Evolutionary conservation across 2,797 vertebrate species (phyloP).

Genomic region (Atherinosoma microstoma): DNA sequence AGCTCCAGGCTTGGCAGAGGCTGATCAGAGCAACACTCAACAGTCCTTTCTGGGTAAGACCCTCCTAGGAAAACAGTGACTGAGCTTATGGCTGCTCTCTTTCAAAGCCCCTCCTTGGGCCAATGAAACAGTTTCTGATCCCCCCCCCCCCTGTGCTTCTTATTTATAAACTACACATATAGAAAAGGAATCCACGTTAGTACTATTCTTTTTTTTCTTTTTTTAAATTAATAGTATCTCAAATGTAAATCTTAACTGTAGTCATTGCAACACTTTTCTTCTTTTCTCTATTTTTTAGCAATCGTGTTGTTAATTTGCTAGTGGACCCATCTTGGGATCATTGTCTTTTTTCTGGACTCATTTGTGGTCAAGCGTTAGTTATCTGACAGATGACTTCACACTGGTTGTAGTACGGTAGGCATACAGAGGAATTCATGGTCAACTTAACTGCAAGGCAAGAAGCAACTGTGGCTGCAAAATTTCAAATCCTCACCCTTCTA

Average conservation of each 20-base stretch:
- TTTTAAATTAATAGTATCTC: neutral
- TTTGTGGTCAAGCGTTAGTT: neutral
- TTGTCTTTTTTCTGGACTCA: neutral
- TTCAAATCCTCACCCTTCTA: neutral
- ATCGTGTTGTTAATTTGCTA: neutral
- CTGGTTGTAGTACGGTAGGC: no score
- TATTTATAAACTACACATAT: constrained; percentile 31
- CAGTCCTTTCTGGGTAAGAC: constrained; percentile 72
- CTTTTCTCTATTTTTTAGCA: neutral
- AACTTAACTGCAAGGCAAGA: neutral
- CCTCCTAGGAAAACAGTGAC: constrained; percentile 70
- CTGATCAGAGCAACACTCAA: constrained; percentile 62
- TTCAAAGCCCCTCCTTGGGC: constrained; percentile 59
- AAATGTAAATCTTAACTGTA: no score
- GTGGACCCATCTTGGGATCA: neutral
- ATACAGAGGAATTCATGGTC: no score
- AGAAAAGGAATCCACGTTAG: constrained; percentile 25
- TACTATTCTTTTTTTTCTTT: constrained; percentile 1
- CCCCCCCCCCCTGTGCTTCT: constrained; percentile 29
- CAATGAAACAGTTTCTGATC: constrained; percentile 15
- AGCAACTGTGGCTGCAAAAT: neutral
- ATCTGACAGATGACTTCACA: no score
- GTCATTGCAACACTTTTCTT: no score
- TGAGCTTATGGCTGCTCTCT: constrained; percentile 60
- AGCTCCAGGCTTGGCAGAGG: constrained; percentile 75